These are phyloP conservation scores for Volucella inanis DNA, from an alignment of 2,888 invertebrate species.

Conservation along the genomic window DNA sequence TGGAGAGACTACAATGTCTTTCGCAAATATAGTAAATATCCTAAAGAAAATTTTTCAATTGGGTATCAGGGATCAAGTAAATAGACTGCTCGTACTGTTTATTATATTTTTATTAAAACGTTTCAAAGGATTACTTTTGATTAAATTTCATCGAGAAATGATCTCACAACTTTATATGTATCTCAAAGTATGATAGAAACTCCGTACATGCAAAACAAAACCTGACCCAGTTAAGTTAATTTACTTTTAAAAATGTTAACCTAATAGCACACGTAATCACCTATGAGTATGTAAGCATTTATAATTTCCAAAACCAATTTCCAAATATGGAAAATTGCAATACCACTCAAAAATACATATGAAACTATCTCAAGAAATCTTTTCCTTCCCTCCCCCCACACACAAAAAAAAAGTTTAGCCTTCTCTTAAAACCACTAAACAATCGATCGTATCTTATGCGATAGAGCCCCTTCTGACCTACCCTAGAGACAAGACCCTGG, in stretches of 20 bases:
- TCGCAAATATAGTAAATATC: too few relatives aligned
- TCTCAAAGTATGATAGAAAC: too few relatives aligned
- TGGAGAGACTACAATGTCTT: too few relatives aligned
- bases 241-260: conserved; percentile 26
- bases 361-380: conserved; percentile 39
- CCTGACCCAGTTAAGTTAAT: conserved; percentile 16
- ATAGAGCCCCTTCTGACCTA: background rate
- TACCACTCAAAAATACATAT: conserved; percentile 33
- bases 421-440: conserved; percentile 59
- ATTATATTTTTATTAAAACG: too few relatives aligned
- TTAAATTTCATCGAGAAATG: too few relatives aligned
- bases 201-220: background rate
- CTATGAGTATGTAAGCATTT: conserved; percentile 23
- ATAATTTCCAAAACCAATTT: conserved; percentile 35
- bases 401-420: conserved; percentile 29
- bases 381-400: conserved; percentile 28
- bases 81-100: too few relatives aligned
- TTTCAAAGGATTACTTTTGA: too few relatives aligned
- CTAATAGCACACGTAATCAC: background rate
- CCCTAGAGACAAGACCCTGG: conserved; percentile 9
- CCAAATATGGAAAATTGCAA: conserved; percentile 59
- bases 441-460: conserved; percentile 51
- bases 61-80: too few relatives aligned
- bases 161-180: too few relatives aligned
- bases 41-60: too few relatives aligned